Base-by-base conservation (phyloP, 92 coral and sea anemone species). In the Plumapathes pennacea region DNA sequence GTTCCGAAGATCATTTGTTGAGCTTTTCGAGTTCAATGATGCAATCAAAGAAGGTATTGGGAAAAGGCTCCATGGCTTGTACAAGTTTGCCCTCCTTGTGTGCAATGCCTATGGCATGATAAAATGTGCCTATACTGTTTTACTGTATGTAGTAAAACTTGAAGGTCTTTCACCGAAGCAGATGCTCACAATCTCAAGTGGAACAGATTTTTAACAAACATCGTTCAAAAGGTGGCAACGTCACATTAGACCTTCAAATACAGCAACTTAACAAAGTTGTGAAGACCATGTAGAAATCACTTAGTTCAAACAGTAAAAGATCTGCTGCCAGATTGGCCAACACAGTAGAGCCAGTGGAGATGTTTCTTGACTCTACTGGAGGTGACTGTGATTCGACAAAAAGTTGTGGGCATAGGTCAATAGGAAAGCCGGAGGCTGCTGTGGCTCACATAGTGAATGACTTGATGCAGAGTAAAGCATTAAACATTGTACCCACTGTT, bases 21-120 rank as follows among this genome's bases (percentile, higher is more conserved):
- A 62, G 1, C 48, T 82, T 3, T 34, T 82, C 41, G 78, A 36
- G 10, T 68, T 82, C 36, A 56, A 82, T 40, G 89, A 82, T 69
- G 62, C 89, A 12, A 57, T 75, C 1, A 57, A 53, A 33, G 89
- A 82, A 60, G 89, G 89, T 4, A 79, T 75, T 67, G 86, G 86
- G 3, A 62, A 72, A 49, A 67, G 70, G 21, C 53, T 78, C 28
- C 20, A 10, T 38, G 73, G 67, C 20, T 18, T 74, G 8, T 72
- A 82, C 54, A 75, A 74, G 37, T 30, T 69, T 22, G 71, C 75
- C 19, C 54, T 83, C 10, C 46, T 83, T 14, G 40, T 83, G 9
- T 83, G 70, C 61, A 54, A 83, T 9, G 23, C 56, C 20, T 34
- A 56, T 6, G 43, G 50, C 3, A 64, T 70, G 59, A 55, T 45